Evolutionary conservation across 2,113 vertebrate species (phyloP).

Genomic region (Tapirus terrestris): DNA sequence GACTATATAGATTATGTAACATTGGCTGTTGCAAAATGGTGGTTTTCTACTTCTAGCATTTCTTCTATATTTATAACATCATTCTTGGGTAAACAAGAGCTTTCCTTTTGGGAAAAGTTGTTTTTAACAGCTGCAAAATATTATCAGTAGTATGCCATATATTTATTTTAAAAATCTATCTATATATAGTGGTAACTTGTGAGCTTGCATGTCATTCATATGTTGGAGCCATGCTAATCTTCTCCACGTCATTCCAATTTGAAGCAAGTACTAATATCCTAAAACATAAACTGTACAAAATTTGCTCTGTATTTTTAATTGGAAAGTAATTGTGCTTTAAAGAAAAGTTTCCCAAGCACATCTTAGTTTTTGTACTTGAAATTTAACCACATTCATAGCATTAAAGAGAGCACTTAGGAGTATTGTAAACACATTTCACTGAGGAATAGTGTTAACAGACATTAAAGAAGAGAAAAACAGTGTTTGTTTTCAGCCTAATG

Average conservation of each 20-base stretch:
- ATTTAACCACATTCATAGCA: neutral
- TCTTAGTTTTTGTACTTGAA: conserved; percentile 28
- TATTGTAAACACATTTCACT: neutral
- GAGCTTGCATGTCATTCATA: neutral
- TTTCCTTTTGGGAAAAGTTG: neutral
- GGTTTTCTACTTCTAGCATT: conserved; percentile 51
- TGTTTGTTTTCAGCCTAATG: conserved; percentile 46
- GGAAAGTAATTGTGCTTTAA: conserved; percentile 2
- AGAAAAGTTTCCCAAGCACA: neutral
- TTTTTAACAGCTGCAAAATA: conserved; percentile 22
- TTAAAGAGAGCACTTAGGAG: neutral
- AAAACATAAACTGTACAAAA: neutral
- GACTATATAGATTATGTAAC: neutral
- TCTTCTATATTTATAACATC: neutral
- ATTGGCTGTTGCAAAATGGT: neutral
- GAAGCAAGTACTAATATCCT: conserved; percentile 28
- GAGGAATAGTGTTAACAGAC: conserved; percentile 1
- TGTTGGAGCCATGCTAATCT: neutral
- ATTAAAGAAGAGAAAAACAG: neutral
- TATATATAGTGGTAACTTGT: neutral
- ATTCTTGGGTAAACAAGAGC: neutral
- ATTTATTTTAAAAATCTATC: neutral
- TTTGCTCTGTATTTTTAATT: conserved; percentile 7
- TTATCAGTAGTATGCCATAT: neutral
- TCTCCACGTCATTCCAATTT: neutral